Conservation (phyloP, 2,113 vertebrate genomes). For the Pterophyllum scalare region DNA sequence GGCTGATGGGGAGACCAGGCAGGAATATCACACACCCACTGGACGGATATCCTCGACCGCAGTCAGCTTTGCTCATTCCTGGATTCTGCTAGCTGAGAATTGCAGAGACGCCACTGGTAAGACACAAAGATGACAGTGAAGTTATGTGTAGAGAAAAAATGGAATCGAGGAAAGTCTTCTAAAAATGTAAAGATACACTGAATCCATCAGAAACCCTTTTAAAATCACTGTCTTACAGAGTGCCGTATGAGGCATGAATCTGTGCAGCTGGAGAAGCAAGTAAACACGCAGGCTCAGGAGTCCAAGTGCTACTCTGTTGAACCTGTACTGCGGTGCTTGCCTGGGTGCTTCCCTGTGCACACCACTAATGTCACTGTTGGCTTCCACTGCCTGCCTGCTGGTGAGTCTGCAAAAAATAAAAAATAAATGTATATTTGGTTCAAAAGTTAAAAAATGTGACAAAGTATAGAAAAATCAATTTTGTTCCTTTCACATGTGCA, state of each 20-base stretch:
- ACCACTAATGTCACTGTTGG: constrained; percentile 67
- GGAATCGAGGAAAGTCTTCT: background rate
- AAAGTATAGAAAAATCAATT: background rate
- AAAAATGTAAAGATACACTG: background rate
- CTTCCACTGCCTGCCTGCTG: constrained; percentile 77
- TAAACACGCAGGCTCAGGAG: constrained; percentile 54
- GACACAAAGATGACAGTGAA: background rate
- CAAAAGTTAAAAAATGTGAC: background rate
- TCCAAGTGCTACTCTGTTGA: constrained; percentile 82
- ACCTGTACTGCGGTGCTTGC: constrained; percentile 78
- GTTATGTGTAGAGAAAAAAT: background rate
- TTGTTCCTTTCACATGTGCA: constrained; percentile 37
- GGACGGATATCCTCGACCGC: constrained; percentile 73
- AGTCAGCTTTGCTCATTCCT: constrained; percentile 82
- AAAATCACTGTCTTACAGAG: constrained; percentile 52
- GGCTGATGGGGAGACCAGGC: constrained; percentile 80
- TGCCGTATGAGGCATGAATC: constrained; percentile 77
- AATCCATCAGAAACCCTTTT: background rate
- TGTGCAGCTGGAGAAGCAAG: constrained; percentile 77
- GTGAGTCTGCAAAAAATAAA: constrained; percentile 67
- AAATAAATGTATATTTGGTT: background rate
- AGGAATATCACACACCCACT: constrained; percentile 81
- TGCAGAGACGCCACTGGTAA: constrained; percentile 69
- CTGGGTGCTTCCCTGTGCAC: constrained; percentile 72
- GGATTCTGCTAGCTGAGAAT: constrained; percentile 80